These are phyloP conservation scores for Halictus quadricinctus DNA, from an alignment of 2,888 invertebrate genomes.

Conservation along the genomic window DNA sequence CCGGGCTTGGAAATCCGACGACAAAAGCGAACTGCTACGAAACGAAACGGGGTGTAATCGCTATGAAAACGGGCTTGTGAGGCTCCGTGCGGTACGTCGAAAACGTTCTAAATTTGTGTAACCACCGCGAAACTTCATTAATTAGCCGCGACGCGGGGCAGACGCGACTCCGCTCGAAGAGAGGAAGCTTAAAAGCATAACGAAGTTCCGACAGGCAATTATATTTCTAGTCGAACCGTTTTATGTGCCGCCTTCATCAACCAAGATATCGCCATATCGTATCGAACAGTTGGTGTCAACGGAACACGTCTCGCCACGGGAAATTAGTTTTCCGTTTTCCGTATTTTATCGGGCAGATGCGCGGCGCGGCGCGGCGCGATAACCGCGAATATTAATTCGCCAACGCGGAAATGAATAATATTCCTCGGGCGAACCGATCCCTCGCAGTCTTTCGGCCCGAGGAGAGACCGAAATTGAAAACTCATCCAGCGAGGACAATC, in stretches of 20 bases:
- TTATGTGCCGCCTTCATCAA: background rate
- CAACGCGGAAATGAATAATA: background rate
- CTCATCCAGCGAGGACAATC: constrained; percentile 17
- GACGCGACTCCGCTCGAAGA: background rate
- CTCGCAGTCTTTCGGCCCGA: background rate
- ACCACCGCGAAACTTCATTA: constrained; percentile 4
- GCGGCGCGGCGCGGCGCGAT: background rate
- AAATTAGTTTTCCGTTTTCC: background rate
- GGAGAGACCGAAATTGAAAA: constrained; percentile 24
- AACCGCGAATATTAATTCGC: background rate
- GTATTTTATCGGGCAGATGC: background rate
- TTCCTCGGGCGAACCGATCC: background rate
- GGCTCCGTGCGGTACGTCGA: background rate
- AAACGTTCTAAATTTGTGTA: background rate
- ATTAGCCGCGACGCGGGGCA: background rate
- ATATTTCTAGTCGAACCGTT: constrained; percentile 2
- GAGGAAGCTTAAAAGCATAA: background rate
- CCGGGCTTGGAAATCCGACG: background rate
- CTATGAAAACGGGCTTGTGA: background rate
- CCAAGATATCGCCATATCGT: background rate
- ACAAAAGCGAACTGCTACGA: background rate
- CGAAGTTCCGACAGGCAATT: constrained; percentile 19
- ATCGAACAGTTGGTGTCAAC: background rate
- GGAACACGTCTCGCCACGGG: background rate
- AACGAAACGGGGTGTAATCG: background rate